Conservation (phyloP, 1,140 invertebrate species). For the Cepaea nemoralis region DNA sequence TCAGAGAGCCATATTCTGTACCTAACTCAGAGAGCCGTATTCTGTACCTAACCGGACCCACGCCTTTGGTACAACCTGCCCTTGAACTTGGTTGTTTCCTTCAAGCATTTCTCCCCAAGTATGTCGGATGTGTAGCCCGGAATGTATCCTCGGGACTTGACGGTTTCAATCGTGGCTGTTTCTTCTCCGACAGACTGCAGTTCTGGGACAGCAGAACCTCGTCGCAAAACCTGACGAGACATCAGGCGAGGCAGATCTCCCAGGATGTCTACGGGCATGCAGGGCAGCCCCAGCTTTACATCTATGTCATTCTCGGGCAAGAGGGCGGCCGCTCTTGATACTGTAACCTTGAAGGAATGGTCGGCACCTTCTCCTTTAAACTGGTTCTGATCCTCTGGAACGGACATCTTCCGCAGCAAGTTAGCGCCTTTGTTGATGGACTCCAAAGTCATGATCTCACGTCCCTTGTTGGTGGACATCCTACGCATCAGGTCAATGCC, state of each 20-base stretch:
- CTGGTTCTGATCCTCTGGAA: neutral
- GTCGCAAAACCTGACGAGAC: neutral
- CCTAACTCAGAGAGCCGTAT: too few relatives aligned
- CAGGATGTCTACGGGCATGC: slow-evolving; percentile 30
- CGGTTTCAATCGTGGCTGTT: neutral
- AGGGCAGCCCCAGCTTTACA: neutral
- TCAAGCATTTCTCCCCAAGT: neutral
- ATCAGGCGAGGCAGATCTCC: slow-evolving; percentile 11
- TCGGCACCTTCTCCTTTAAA: neutral
- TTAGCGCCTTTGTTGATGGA: slow-evolving; percentile 1
- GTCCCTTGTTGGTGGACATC: neutral
- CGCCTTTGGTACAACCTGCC: slow-evolving; percentile 21
- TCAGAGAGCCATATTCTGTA: too few relatives aligned
- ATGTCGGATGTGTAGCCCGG: neutral
- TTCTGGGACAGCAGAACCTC: slow-evolving; percentile 23
- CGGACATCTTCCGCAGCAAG: neutral
- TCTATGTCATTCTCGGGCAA: neutral
- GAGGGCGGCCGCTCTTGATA: neutral
- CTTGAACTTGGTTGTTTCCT: neutral
- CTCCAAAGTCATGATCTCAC: neutral
- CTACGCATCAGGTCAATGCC: neutral
- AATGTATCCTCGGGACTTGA: neutral
- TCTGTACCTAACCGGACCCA: slow-evolving; percentile 17
- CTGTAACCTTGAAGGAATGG: neutral
- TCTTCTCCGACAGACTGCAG: slow-evolving; percentile 30